Conservation (phyloP, 2,888 invertebrate genomes). For the Crossocerus cetratus region DNA sequence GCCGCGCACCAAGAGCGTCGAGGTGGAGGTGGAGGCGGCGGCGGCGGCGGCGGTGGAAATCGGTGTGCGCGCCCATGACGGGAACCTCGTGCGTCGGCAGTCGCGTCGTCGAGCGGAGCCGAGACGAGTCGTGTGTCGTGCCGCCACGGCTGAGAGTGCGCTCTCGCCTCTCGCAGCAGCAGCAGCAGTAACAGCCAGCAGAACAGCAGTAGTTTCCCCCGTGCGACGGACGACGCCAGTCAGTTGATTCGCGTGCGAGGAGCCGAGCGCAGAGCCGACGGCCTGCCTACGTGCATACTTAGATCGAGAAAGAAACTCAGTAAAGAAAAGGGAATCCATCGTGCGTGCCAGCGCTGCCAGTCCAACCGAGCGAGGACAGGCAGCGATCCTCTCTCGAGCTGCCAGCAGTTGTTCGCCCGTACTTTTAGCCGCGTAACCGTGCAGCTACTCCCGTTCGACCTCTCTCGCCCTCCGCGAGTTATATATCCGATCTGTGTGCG, state of each 20-base stretch:
- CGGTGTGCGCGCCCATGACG: constrained; percentile 61
- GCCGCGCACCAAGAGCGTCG: not conserved
- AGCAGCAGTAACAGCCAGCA: no score
- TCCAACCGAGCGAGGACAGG: not conserved
- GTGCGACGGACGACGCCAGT: constrained; percentile 34
- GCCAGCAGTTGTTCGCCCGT: constrained; percentile 16
- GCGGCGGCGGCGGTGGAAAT: constrained; percentile 51
- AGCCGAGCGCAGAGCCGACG: not conserved
- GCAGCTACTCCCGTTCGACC: constrained; percentile 48
- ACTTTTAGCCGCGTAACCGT: constrained; percentile 37
- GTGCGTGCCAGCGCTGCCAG: not conserved
- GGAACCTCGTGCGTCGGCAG: constrained; percentile 65
- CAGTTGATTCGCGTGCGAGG: constrained; percentile 36
- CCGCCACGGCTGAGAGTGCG: constrained; percentile 21
- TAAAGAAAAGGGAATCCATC: not conserved
- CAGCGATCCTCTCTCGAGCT: constrained; percentile 8
- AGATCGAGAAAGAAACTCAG: constrained; percentile 6
- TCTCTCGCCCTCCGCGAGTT: constrained; percentile 58
- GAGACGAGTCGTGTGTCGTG: constrained; percentile 46
- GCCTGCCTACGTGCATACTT: no score
- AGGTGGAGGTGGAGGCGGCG: constrained; percentile 21
- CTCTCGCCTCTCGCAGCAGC: constrained; percentile 39
- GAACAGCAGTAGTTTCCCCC: constrained; percentile 34
- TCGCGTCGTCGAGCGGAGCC: constrained; percentile 57
- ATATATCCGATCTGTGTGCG: constrained; percentile 45